A percentile compares a stretch with the other conserved stretches of the same genome.
Evolutionary conservation across 2,888 invertebrate species (phyloP).

Genomic region (Seladonia tumulorum): DNA sequence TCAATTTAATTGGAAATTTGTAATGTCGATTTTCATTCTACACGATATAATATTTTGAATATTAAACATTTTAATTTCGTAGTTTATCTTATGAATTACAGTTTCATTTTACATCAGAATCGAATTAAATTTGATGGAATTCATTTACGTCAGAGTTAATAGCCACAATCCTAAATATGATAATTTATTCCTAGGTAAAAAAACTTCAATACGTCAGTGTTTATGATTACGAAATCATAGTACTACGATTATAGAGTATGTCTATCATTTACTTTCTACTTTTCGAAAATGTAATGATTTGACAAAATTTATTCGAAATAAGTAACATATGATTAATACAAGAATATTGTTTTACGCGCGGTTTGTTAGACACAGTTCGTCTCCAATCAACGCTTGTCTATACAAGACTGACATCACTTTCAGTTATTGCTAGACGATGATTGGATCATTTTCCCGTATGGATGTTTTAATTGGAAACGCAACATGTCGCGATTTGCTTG

Average conservation of each 20-base stretch:
- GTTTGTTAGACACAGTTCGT: conserved; percentile 4
- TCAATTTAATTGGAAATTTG: neutral
- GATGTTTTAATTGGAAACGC: conserved; percentile 68
- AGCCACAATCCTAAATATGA: neutral
- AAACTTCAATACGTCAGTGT: neutral
- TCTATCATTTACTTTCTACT: neutral
- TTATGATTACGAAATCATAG: neutral
- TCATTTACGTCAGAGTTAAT: neutral
- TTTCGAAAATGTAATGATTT: neutral
- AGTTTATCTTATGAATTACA: neutral
- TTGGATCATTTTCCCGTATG: conserved; percentile 53
- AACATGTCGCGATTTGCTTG: conserved; percentile 77
- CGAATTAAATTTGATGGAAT: neutral
- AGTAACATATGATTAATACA: neutral
- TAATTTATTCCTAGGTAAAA: conserved; percentile 5
- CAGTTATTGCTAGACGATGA: conserved; percentile 32
- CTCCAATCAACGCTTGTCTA: conserved; percentile 57
- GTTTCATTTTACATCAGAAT: neutral
- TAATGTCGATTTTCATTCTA: neutral
- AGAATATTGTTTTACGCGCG: conserved; percentile 50
- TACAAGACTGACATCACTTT: conserved; percentile 63
- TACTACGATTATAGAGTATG: neutral
- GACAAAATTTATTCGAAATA: neutral
- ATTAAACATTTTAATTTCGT: neutral
- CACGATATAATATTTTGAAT: neutral